phyloP scores from a whole-genome alignment of 2,797 vertebrate species.

The Enteromius unitaeniatus region DNA sequence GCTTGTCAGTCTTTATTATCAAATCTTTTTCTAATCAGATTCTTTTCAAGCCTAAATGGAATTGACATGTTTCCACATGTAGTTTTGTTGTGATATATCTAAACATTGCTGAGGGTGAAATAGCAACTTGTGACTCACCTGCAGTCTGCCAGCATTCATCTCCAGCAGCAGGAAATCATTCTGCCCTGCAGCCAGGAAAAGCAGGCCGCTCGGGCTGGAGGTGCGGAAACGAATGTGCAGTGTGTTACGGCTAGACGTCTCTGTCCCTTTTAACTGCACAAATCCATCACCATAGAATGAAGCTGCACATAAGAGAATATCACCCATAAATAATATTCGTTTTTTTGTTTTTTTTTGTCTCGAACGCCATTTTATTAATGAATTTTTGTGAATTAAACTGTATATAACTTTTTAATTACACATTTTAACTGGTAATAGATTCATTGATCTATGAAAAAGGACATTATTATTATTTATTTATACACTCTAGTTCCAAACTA shows the following conservation, averaged over 20 bases:
- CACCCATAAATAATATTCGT: background rate
- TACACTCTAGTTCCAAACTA: background rate
- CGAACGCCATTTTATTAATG: conserved; percentile 31
- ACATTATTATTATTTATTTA: background rate
- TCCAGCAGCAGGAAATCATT: conserved; percentile 83
- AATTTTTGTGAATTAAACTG: background rate
- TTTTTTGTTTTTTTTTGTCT: conserved; percentile 29
- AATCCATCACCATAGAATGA: conserved; percentile 93
- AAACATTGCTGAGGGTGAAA: conserved; percentile 59
- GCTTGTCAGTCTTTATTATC: background rate
- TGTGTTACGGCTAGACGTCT: conserved; percentile 77
- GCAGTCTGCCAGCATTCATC: conserved; percentile 81
- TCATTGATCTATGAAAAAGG: background rate
- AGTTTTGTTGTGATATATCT: conserved; percentile 3
- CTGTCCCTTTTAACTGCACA: conserved; percentile 81
- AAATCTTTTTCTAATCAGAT: background rate
- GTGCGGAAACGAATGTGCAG: conserved; percentile 87
- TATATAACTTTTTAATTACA: background rate
- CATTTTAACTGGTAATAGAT: background rate
- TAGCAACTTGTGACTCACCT: conserved; percentile 77
- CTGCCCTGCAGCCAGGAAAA: conserved; percentile 88
- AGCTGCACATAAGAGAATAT: conserved; percentile 70
- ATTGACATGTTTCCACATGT: conserved; percentile 9
- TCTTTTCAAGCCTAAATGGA: conserved; percentile 3
- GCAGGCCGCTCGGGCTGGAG: conserved; percentile 83